These are phyloP conservation scores for Lochmaea capreae DNA, from an alignment of 2,888 invertebrate species.

Conservation along the genomic window DNA sequence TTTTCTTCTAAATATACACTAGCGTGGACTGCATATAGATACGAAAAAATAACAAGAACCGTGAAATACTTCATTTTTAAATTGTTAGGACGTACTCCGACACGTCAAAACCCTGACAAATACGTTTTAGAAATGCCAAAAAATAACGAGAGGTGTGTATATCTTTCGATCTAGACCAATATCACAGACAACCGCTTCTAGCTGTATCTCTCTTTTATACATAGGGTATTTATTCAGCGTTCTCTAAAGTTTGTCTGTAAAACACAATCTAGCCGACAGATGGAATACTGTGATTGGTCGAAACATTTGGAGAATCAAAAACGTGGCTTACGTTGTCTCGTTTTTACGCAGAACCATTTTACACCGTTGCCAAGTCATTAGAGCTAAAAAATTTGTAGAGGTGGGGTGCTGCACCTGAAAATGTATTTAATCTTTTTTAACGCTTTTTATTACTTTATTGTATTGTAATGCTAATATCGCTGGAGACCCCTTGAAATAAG, in stretches of 20 bases:
- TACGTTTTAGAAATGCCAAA: slow-evolving; percentile 57
- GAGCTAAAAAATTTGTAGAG: too few species aligned
- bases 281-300: slow-evolving; percentile 64
- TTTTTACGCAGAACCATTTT: slow-evolving; percentile 53
- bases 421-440: too few species aligned
- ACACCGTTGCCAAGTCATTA: not conserved
- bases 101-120: slow-evolving; percentile 56
- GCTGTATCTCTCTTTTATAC: slow-evolving; percentile 44
- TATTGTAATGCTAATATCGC: too few species aligned
- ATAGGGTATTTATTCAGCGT: slow-evolving; percentile 8
- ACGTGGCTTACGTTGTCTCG: slow-evolving; percentile 42
- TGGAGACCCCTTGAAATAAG: too few species aligned
- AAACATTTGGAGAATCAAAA: slow-evolving; percentile 34
- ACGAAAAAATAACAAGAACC: slow-evolving; percentile 66
- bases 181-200: slow-evolving; percentile 46
- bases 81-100: slow-evolving; percentile 50
- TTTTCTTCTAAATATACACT: slow-evolving; percentile 84
- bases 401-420: too few species aligned
- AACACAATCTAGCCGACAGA: slow-evolving; percentile 61
- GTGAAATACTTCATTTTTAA: slow-evolving; percentile 64
- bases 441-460: too few species aligned
- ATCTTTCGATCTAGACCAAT: slow-evolving; percentile 39
- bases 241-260: slow-evolving; percentile 50
- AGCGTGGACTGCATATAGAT: slow-evolving; percentile 72
- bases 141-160: slow-evolving; percentile 53